phyloP scores from a whole-genome alignment of 2,113 vertebrate species.

The Megaptera novaeangliae region DNA sequence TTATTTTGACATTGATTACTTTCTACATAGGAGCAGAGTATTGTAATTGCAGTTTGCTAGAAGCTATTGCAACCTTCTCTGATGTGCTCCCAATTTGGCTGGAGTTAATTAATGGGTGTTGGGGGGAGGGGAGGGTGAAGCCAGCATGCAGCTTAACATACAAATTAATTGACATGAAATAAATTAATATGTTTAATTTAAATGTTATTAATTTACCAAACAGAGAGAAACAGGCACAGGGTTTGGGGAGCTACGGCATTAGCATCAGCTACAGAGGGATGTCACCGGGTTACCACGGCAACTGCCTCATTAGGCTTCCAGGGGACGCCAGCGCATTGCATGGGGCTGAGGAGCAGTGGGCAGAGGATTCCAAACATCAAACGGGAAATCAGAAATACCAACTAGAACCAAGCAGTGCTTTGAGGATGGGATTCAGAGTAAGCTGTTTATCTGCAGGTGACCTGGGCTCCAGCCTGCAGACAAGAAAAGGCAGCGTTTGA shows the following conservation, averaged over 20 bases:
- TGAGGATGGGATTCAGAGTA: conserved; percentile 21
- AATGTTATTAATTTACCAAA: conserved; percentile 80
- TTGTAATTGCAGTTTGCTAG: conserved; percentile 63
- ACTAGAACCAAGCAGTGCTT: conserved; percentile 27
- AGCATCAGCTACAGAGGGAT: conserved; percentile 63
- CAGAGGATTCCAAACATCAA: conserved; percentile 51
- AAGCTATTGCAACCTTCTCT: conserved; percentile 21
- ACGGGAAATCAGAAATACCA: conserved; percentile 49
- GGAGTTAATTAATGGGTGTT: conserved; percentile 77
- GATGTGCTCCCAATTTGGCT: conserved; percentile 61
- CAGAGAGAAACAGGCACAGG: conserved; percentile 57
- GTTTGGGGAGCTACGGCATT: conserved; percentile 60
- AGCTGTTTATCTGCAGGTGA: conserved; percentile 27
- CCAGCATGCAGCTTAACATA: conserved; percentile 67
- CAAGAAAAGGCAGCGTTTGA: not conserved
- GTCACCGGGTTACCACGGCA: conserved; percentile 77
- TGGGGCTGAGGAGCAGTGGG: conserved; percentile 40
- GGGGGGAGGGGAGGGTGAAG: conserved; percentile 45
- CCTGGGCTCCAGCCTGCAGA: not conserved
- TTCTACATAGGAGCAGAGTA: conserved; percentile 55
- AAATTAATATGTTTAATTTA: conserved; percentile 79
- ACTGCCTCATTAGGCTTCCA: conserved; percentile 77
- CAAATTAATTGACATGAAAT: conserved; percentile 80
- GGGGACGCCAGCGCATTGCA: conserved; percentile 47
- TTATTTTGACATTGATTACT: conserved; percentile 81